Base-by-base conservation (phyloP, 1,140 invertebrate species). In the Goniozus legneri region DNA sequence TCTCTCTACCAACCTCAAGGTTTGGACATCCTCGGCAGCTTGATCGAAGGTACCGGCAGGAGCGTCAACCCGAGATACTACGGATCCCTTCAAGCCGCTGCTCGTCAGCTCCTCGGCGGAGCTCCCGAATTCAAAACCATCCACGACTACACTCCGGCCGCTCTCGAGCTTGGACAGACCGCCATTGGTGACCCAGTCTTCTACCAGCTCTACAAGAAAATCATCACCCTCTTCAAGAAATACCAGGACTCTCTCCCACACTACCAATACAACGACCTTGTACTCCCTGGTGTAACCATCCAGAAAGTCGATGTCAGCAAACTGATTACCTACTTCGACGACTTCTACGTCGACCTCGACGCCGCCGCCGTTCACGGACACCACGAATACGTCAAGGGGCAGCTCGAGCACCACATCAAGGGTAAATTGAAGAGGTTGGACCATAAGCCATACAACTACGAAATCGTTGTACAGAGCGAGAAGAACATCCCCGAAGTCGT, bases 391-490 rank as follows among this genome's bases (percentile, higher is more conserved):
- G 44, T 47, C 58, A 42, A 6, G 32, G 32, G 2, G 3, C 46
- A 38, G 4, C 41, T 39, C 8, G 24, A 38, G 1, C 32, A 57
- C 3, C 57, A 62, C 1, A 62, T 79, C 38, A 60, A 55, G 8
- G 69, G 69, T 20, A 62, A 68, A n/a, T 35, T 73, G 2, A 67
- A 73, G 47, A 67, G 71, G 36, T 69, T 87, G 33, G 84, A 86
- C 67, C 84, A 87, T 71, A 80, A 84, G 47, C 77, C 77, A 3
- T 87, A 83, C 74, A 75, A 76, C 48, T 77, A 84, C 46, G 71
- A 75, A 10, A 77, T 82, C 61, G 62, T 63, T 22, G 77, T 82
- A 2, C 61, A 74, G 2, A 69, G 71, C 32, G 71, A 80, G 31
- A 76, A 78, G 37, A 59, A 56, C 21, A 40, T 69, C 3, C 54